Percentiles rank a stretch among this genome's conserved stretches.
phyloP scores from a whole-genome alignment of 2,888 invertebrate genomes.

The Tineola bisselliella region DNA sequence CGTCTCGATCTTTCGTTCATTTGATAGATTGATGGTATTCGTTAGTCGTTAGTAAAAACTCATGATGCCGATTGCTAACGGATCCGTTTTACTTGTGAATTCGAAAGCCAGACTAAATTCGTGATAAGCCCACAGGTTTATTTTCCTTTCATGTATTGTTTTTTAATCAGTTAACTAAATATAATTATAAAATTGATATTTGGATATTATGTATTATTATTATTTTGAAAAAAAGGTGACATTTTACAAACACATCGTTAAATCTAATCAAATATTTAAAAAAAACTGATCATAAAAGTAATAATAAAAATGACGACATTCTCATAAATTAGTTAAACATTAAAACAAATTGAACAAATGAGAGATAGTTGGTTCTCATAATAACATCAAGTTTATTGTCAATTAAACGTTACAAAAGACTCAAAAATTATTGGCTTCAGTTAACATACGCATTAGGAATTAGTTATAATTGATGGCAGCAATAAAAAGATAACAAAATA shows the following conservation, averaged over 20 bases:
- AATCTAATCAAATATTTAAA: not conserved
- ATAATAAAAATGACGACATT: not conserved
- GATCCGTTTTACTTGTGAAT: no score
- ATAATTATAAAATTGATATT: no score
- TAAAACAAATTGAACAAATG: not conserved
- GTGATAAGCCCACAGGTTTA: no score
- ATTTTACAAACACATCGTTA: not conserved
- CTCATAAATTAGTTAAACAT: not conserved
- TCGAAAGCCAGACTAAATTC: no score
- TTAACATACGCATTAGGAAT: not conserved
- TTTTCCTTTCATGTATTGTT: no score
- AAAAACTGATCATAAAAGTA: not conserved
- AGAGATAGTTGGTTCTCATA: not conserved
- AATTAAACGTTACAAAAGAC: constrained; percentile 1
- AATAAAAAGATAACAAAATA: not conserved
- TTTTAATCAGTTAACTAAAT: no score
- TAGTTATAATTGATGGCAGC: not conserved
- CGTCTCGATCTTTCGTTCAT: no score
- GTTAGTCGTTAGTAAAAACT: no score
- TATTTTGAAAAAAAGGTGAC: no score
- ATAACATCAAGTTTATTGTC: not conserved
- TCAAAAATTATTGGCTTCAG: not conserved
- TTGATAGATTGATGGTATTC: no score
- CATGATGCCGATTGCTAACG: no score
- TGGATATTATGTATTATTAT: no score